These are phyloP conservation scores for Protobothrops mucrosquamatus DNA, from an alignment of 2,113 vertebrate species.

Conservation along the genomic window DNA sequence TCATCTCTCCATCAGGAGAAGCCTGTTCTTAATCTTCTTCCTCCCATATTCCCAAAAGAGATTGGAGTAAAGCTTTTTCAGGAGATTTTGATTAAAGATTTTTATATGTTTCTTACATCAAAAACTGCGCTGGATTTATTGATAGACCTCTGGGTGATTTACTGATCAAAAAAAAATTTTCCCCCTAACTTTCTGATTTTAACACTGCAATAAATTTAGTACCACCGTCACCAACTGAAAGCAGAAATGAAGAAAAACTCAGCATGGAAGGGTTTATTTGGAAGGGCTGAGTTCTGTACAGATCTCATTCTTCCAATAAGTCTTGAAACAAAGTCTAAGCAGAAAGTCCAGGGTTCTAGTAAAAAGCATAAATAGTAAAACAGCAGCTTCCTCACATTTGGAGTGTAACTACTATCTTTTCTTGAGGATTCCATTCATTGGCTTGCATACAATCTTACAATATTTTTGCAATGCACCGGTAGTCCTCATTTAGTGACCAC, in stretches of 20 bases:
- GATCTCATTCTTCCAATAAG: neutral
- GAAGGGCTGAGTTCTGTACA: neutral
- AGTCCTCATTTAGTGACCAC: neutral
- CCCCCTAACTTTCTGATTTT: neutral
- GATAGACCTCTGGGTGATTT: neutral
- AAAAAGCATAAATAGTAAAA: neutral
- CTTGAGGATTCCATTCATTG: neutral
- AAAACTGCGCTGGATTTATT: neutral
- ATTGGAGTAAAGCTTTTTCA: neutral
- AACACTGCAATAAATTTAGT: neutral
- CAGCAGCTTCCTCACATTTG: neutral
- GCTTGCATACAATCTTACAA: neutral
- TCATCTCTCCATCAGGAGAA: neutral
- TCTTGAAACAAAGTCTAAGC: neutral
- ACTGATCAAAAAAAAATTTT: neutral
- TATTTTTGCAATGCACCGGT: neutral
- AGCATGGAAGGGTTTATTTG: neutral
- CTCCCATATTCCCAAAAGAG: neutral
- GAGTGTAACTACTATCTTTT: neutral
- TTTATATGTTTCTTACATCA: neutral
- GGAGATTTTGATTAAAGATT: neutral
- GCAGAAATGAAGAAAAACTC: neutral
- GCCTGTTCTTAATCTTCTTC: neutral
- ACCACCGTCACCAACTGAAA: neutral
- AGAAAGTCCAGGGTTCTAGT: neutral